A percentile compares a stretch with the other conserved stretches of the same genome.
Conservation (phyloP, 2,888 invertebrate genomes). For the Calameuta idolon region DNA sequence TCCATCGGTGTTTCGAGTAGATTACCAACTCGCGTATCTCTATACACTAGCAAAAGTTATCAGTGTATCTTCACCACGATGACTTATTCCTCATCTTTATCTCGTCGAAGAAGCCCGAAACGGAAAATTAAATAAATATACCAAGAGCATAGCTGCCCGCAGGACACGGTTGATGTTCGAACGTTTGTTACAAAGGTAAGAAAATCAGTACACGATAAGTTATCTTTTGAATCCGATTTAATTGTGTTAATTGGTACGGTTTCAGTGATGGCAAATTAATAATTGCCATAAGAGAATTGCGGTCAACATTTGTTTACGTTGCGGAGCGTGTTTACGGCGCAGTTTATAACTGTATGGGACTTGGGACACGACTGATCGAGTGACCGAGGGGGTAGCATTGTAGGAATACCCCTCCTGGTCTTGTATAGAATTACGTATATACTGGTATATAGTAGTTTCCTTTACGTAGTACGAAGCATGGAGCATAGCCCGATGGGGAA, state of each 20-base stretch:
- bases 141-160: background rate
- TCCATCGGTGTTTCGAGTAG: background rate
- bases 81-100: background rate
- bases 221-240: background rate
- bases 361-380: conserved; percentile 66
- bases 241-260: background rate
- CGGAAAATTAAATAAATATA: background rate
- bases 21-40: background rate
- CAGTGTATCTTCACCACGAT: background rate
- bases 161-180: background rate
- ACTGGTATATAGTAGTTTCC: conserved; percentile 31
- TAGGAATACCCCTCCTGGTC: conserved; percentile 60
- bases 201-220: background rate
- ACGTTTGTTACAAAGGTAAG: background rate
- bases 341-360: conserved; percentile 55
- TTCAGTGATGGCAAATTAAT: background rate
- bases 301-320: conserved; percentile 11
- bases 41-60: background rate
- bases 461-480: conserved; percentile 39
- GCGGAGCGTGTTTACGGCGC: conserved; percentile 36
- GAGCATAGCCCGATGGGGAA: conserved; percentile 46
- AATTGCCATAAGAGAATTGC: background rate
- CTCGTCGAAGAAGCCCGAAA: background rate
- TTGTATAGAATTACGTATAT: conserved; percentile 50
- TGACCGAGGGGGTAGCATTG: conserved; percentile 66